Evolutionary conservation across 2,888 invertebrate species (phyloP).

Genomic region (Caenorhabditis afra): DNA sequence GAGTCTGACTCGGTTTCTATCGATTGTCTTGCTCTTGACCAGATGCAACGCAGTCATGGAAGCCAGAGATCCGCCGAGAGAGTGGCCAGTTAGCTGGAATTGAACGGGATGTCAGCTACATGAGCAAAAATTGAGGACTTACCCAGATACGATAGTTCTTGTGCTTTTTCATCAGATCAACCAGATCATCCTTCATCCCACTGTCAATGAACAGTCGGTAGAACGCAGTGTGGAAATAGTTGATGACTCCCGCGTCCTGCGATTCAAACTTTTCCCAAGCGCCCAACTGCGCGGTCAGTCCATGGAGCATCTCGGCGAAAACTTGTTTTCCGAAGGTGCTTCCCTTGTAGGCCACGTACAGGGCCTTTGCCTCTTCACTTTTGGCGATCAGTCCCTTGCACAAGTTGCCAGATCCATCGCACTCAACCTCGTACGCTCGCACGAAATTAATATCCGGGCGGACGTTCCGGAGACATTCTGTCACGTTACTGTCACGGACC

Average conservation of each 20-base stretch:
- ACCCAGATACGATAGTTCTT: constrained; percentile 78
- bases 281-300: constrained; percentile 78
- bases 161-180: constrained; percentile 76
- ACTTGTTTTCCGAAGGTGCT: constrained; percentile 77
- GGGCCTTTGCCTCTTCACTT: constrained; percentile 76
- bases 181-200: constrained; percentile 77
- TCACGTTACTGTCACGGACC: constrained; percentile 72
- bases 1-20: constrained; percentile 70
- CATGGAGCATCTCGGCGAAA: constrained; percentile 77
- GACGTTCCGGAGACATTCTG: constrained; percentile 73
- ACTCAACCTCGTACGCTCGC: constrained; percentile 77
- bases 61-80: constrained; percentile 78
- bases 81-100: constrained; percentile 77
- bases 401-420: constrained; percentile 71
- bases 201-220: constrained; percentile 74
- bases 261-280: constrained; percentile 80
- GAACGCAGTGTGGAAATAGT: constrained; percentile 79
- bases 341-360: constrained; percentile 79
- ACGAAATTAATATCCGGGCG: constrained; percentile 76
- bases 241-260: constrained; percentile 78
- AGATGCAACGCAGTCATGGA: constrained; percentile 79
- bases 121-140: too few species aligned
- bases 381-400: constrained; percentile 78
- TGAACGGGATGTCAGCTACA: constrained; percentile 2
- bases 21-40: constrained; percentile 73